Conservation (phyloP, 2,888 invertebrate species). For the Drosophila dives region DNA sequence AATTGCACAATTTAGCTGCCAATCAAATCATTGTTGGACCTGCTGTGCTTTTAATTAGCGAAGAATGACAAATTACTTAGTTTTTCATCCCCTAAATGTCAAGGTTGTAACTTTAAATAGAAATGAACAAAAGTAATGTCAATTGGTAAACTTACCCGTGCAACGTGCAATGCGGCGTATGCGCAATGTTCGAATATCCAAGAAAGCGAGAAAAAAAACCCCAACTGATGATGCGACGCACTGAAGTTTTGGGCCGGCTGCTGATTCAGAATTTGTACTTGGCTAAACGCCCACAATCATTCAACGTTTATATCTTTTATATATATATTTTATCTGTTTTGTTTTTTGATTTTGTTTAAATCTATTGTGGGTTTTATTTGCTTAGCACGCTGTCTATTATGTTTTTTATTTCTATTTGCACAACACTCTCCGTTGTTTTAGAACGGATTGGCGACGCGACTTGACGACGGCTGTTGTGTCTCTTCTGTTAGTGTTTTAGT, state of each 20-base stretch:
- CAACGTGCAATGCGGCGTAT: conserved; percentile 52
- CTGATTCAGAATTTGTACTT: conserved; percentile 38
- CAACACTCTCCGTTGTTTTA: conserved; percentile 68
- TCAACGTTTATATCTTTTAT: conserved; percentile 21
- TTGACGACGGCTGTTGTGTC: conserved; percentile 68
- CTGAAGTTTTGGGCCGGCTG: conserved; percentile 18
- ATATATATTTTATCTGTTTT: conserved; percentile 25
- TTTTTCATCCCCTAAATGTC: conserved; percentile 56
- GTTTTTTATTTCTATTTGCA: conserved; percentile 48
- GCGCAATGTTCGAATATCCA: conserved; percentile 46
- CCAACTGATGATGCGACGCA: conserved; percentile 18
- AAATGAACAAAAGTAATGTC: not conserved
- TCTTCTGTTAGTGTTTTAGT: conserved; percentile 66
- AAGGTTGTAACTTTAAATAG: conserved; percentile 50
- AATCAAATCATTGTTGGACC: conserved; percentile 63
- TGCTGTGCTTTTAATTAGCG: conserved; percentile 70
- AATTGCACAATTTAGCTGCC: conserved; percentile 71
- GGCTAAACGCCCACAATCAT: conserved; percentile 70
- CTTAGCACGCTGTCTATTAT: conserved; percentile 29
- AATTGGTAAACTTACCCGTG: conserved; percentile 46
- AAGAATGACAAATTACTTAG: conserved; percentile 62
- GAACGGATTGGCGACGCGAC: conserved; percentile 53
- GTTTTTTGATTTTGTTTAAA: conserved; percentile 26
- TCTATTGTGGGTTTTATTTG: conserved; percentile 50
- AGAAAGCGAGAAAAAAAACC: conserved; percentile 14